A percentile compares a stretch with the other conserved stretches of the same genome.
Evolutionary conservation across 2,797 vertebrate genomes (phyloP).

Genomic region (Rhynchotus rufescens): DNA sequence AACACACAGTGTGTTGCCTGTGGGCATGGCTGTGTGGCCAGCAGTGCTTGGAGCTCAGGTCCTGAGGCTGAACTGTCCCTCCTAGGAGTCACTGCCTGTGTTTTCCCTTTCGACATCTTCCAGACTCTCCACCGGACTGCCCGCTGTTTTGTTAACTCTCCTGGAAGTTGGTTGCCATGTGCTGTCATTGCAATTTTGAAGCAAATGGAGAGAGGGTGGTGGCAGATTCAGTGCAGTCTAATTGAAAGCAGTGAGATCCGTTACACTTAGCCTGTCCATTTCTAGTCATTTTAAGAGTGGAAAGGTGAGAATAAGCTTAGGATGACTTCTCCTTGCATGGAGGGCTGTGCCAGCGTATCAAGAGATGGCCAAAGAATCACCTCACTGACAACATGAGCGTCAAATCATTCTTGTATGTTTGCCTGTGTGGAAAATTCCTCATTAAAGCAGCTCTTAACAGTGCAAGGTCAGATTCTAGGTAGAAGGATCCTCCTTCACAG

Average conservation of each 20-base stretch:
- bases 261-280: not conserved
- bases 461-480: not conserved
- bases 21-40: rapidly evolving
- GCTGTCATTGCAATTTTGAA: not conserved
- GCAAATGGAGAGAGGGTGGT: not conserved
- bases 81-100: not conserved
- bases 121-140: not conserved
- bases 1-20: not conserved
- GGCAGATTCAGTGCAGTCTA: not conserved
- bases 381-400: not conserved
- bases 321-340: constrained; percentile 3
- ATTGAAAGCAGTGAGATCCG: not conserved
- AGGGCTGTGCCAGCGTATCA: not conserved
- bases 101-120: not conserved
- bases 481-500: constrained; percentile 5
- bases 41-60: not conserved
- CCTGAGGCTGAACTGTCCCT: not conserved
- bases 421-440: not conserved
- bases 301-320: not conserved
- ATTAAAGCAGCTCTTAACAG: not conserved
- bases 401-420: not conserved
- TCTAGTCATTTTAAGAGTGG: not conserved
- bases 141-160: not conserved
- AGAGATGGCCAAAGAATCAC: not conserved
- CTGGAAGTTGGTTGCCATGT: not conserved